Evolutionary conservation across 2,888 invertebrate species (phyloP), one percentile per base, ranked within the genome.

Genomic region (Brachypterus glaber): DNA sequence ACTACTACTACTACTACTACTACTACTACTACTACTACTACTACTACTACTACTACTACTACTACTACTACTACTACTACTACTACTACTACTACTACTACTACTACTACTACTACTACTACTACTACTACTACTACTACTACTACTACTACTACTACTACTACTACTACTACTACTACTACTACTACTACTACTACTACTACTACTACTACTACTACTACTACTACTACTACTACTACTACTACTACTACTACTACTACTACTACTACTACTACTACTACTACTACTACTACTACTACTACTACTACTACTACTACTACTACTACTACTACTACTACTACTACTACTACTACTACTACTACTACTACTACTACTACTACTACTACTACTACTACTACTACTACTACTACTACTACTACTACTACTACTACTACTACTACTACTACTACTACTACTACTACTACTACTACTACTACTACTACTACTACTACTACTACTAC

Each of bases 1-100:
- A 24, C 24, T 24, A 24, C 24, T 24, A 24, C 24, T 24, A 24
- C 24, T 24, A 24, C 24, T 24, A 24, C 24, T 24, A 24, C 24
- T 24, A 24, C n/a, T 24, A 24, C 24, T 24, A 24, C 24, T 24
- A 24, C 24, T 24, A 24, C 24, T 24, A 24, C 24, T 24, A 24
- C 24, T 24, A 24, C 24, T 24, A 24, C 24, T 24, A 24, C 24
- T 24, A 24, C 24, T 24, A n/a, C 24, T 24, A 24, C 24, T 24
- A 24, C 24, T 24, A 24, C 24, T 24, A 24, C 24, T 24, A 24
- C 24, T 24, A 24, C 24, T 24, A n/a, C 24, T 24, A n/a, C 24
- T 24, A 24, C 24, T 24, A 24, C 24, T 24, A 24, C 24, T 24
- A 24, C 24, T 24, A 24, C 24, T 24, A 8, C 24, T 24, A 24